phyloP scores from a whole-genome alignment of 2,113 vertebrate species.

The Meleagris gallopavo region DNA sequence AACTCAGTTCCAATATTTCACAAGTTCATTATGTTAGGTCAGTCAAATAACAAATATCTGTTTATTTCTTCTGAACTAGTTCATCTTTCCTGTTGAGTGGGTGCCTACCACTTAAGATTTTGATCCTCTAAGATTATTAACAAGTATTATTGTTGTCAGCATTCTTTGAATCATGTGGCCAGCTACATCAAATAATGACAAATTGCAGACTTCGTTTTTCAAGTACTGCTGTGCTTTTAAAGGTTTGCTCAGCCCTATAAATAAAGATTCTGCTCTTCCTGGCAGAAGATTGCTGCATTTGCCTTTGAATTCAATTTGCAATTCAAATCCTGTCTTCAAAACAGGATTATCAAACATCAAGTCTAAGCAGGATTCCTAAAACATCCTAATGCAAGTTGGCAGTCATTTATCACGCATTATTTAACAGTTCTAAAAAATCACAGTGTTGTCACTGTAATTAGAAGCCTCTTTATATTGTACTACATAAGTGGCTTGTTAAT shows the following conservation, averaged over 20 bases:
- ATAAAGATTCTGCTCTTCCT: not conserved
- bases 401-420: slow-evolving; percentile 30
- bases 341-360: slow-evolving; percentile 46
- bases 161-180: not conserved
- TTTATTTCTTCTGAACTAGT: not conserved
- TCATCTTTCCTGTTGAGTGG: not conserved
- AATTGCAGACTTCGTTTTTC: not conserved
- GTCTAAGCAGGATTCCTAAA: slow-evolving; percentile 38
- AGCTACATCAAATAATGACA: not conserved
- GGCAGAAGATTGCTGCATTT: not conserved
- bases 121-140: not conserved
- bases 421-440: slow-evolving; percentile 53
- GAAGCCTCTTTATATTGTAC: slow-evolving; percentile 43
- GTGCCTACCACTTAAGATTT: not conserved
- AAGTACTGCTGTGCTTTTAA: not conserved
- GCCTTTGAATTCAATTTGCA: slow-evolving; percentile 39
- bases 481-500: slow-evolving; percentile 48
- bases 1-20: not conserved
- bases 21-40: not conserved
- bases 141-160: not conserved
- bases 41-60: not conserved
- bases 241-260: not conserved
- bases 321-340: slow-evolving; percentile 52
- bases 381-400: slow-evolving; percentile 50
- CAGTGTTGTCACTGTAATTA: slow-evolving; percentile 60